phyloP scores from a whole-genome alignment of 2,113 vertebrate species.

The Nyctibius bracteatus region DNA sequence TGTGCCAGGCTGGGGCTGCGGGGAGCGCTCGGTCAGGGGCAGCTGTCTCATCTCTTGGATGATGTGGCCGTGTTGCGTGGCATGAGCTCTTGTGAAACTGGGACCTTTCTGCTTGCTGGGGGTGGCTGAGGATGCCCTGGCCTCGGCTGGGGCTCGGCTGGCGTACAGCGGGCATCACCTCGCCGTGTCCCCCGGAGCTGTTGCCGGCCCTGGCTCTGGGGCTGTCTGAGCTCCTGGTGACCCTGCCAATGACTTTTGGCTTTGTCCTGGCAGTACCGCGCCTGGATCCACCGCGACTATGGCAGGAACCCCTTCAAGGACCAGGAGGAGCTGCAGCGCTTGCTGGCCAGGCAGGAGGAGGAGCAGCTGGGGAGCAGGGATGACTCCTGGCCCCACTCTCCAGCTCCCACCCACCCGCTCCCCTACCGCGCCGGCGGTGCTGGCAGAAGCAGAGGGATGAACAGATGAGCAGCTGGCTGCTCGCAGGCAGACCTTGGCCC shows the following conservation, averaged over 20 bases:
- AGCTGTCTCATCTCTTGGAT: fast-evolving
- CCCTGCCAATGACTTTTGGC: neutral
- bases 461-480: neutral
- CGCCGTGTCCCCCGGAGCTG: fast-evolving
- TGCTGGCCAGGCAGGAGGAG: constrained; percentile 73
- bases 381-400: constrained; percentile 22
- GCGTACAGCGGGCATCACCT: neutral
- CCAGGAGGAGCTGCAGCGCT: constrained; percentile 75
- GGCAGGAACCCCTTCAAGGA: constrained; percentile 78
- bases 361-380: constrained; percentile 59
- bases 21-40: fast-evolving
- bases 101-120: neutral
- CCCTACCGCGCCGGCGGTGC: constrained; percentile 51
- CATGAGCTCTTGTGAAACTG: fast-evolving
- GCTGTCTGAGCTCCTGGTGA: fast-evolving
- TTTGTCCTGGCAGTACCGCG: constrained; percentile 73
- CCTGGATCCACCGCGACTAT: constrained; percentile 77
- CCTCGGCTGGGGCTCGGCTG: fast-evolving
- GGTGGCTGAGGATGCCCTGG: neutral
- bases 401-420: neutral
- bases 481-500: neutral
- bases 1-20: neutral
- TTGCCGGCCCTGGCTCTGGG: fast-evolving
- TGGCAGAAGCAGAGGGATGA: constrained; percentile 66
- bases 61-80: fast-evolving